Conservation (phyloP, 1,140 invertebrate genomes). For the Lysiphlebus fabarum region DNA sequence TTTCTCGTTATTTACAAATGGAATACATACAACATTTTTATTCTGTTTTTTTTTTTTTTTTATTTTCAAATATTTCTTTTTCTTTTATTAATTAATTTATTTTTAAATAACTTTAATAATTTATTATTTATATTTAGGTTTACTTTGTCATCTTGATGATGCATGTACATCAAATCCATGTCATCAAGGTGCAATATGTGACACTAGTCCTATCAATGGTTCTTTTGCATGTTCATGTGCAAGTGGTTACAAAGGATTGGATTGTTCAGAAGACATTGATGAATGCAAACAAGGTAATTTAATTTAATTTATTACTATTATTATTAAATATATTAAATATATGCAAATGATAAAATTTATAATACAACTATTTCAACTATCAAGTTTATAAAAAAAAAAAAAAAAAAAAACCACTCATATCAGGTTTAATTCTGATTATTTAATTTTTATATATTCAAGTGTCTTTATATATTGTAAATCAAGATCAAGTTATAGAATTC, state of each 20-base stretch:
- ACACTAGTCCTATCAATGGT: constrained; percentile 93
- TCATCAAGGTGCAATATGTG: constrained; percentile 88
- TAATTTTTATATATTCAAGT: no score
- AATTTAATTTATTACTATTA: no score
- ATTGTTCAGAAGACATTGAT: constrained; percentile 91
- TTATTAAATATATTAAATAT: constrained; percentile 1
- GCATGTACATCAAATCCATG: constrained; percentile 96
- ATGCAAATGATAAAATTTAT: not conserved
- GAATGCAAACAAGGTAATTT: constrained; percentile 88
- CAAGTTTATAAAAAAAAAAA: no score
- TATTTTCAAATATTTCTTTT: not conserved
- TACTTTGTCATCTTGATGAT: constrained; percentile 93
- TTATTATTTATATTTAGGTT: constrained; percentile 56
- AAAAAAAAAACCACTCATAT: no score
- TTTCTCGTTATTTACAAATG: not conserved
- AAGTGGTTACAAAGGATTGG: constrained; percentile 82
- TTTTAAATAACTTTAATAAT: not conserved
- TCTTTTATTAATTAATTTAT: constrained; percentile 14
- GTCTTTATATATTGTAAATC: not conserved
- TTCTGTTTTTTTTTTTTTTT: no score
- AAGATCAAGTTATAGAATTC: constrained; percentile 2
- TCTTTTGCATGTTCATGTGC: constrained; percentile 92
- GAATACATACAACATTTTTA: not conserved
- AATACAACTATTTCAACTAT: not conserved
- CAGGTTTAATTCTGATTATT: no score